Conservation (phyloP, 2,797 vertebrate species). For the Acanthiza pusilla region DNA sequence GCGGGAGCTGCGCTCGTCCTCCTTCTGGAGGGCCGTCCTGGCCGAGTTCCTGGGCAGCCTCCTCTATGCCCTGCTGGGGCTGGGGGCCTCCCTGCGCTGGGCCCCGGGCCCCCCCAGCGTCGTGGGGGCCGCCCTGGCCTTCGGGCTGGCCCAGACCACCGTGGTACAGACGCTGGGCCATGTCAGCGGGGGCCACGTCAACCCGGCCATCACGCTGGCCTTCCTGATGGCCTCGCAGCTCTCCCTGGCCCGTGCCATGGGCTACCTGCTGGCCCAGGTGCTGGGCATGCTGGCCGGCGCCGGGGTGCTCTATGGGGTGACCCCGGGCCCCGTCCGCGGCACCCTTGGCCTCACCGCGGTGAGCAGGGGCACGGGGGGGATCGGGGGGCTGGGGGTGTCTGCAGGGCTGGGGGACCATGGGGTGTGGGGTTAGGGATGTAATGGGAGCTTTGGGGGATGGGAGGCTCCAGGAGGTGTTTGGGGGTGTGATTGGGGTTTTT, state of each 20-base stretch:
- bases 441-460: not conserved
- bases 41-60: slow-evolving; percentile 94
- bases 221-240: slow-evolving; percentile 91
- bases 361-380: slow-evolving; percentile 31
- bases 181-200: slow-evolving; percentile 93
- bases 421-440: too few relatives aligned
- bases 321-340: slow-evolving; percentile 85
- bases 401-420: not conserved
- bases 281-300: slow-evolving; percentile 90
- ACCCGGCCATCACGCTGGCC: slow-evolving; percentile 92
- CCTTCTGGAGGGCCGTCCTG: slow-evolving; percentile 95
- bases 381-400: too few relatives aligned
- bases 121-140: slow-evolving; percentile 88
- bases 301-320: slow-evolving; percentile 90
- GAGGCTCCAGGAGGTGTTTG: not conserved
- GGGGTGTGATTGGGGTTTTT: not conserved
- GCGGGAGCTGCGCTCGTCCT: slow-evolving; percentile 93
- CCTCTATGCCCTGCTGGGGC: slow-evolving; percentile 92
- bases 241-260: slow-evolving; percentile 89
- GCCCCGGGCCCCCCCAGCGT: slow-evolving; percentile 84
- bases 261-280: slow-evolving; percentile 89
- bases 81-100: slow-evolving; percentile 91
- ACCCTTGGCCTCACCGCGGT: slow-evolving; percentile 91
- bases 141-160: slow-evolving; percentile 89
- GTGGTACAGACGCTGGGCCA: slow-evolving; percentile 91